These are phyloP conservation scores for Dasypus novemcinctus DNA, from an alignment of 2,113 vertebrate species.

Conservation along the genomic window DNA sequence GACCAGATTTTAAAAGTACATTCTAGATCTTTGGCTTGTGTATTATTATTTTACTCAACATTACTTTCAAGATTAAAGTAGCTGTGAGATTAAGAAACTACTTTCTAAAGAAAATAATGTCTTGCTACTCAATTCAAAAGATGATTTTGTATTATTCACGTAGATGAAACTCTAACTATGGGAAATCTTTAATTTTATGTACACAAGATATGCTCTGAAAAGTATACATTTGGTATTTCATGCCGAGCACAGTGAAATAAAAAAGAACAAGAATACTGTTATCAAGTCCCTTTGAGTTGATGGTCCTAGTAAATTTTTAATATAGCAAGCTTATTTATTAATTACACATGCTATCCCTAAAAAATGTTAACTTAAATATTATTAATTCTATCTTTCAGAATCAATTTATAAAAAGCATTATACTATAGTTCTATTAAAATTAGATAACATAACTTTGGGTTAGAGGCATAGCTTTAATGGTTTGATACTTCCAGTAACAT, in stretches of 20 bases:
- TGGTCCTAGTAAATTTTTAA: neutral
- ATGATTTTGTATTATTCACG: neutral
- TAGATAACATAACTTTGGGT: neutral
- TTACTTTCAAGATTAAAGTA: neutral
- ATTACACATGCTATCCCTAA: neutral
- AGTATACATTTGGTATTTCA: neutral
- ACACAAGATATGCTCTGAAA: neutral
- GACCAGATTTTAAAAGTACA: neutral
- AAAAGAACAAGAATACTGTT: neutral
- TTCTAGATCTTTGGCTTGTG: neutral
- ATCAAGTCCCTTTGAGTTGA: neutral
- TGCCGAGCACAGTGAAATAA: neutral
- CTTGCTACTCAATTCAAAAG: neutral
- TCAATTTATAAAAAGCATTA: neutral
- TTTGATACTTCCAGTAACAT: neutral
- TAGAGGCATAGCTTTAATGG: neutral
- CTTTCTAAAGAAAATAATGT: neutral
- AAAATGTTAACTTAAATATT: slow-evolving; percentile 6
- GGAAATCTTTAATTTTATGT: neutral
- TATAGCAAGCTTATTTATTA: neutral
- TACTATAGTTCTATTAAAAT: neutral
- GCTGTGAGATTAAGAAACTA: neutral
- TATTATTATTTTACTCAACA: neutral
- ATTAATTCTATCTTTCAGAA: neutral
- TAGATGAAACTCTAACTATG: neutral